phyloP scores from a whole-genome alignment of 2,797 vertebrate genomes.

The Chrysocyon brachyurus region DNA sequence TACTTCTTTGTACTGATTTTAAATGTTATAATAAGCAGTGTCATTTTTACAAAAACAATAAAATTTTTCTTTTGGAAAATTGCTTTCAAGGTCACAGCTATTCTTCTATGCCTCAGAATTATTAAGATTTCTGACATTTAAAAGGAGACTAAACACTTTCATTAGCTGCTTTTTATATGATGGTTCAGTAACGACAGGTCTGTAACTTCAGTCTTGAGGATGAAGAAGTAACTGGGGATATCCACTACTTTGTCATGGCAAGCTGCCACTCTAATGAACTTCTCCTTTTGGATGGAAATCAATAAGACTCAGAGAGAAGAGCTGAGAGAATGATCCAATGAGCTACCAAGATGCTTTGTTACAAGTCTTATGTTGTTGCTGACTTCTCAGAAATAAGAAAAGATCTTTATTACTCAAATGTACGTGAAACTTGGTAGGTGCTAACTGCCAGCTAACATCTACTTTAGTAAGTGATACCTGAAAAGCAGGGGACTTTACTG shows the following conservation, averaged over 20 bases:
- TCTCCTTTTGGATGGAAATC: constrained; percentile 15
- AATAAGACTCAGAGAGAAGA: background rate
- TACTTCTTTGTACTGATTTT: background rate
- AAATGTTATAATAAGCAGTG: constrained; percentile 29
- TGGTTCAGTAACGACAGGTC: background rate
- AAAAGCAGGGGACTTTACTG: background rate
- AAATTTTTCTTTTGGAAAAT: constrained; percentile 27
- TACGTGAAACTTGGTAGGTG: background rate
- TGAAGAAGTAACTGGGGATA: background rate
- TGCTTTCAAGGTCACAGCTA: constrained; percentile 2
- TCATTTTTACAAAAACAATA: constrained; percentile 2
- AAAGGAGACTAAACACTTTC: background rate
- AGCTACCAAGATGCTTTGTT: background rate
- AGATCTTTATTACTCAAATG: background rate
- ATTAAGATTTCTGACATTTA: background rate
- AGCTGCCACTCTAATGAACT: background rate
- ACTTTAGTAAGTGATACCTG: background rate
- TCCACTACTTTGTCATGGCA: background rate
- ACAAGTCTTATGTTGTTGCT: background rate
- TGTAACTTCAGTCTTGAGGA: background rate
- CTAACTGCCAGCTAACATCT: background rate
- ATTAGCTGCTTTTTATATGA: background rate
- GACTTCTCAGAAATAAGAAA: constrained; percentile 48
- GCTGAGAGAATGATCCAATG: background rate
- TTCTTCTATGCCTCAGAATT: background rate